A percentile compares a stretch with the other conserved stretches of the same genome.
Evolutionary conservation across 2,888 invertebrate species (phyloP).

Genomic region (Tetragonisca angustula): DNA sequence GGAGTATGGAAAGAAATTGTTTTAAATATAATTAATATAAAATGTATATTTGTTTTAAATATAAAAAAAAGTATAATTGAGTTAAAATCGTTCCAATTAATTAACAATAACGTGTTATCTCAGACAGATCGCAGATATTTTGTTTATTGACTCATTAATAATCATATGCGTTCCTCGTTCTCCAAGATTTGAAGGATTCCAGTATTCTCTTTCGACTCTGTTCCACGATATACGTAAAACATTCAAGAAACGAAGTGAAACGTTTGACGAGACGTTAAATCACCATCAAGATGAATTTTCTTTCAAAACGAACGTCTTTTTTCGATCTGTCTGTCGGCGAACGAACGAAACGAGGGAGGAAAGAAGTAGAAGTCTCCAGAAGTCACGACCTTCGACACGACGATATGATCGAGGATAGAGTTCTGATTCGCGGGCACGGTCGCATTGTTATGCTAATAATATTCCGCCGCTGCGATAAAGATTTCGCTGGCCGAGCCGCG

Average conservation of each 20-base stretch:
- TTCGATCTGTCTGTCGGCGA: not conserved
- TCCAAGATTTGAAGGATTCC: not conserved
- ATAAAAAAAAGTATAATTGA: too few relatives aligned
- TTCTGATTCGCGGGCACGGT: constrained; percentile 34
- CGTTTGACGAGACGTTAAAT: not conserved
- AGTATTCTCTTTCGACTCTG: not conserved
- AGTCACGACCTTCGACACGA: constrained; percentile 6
- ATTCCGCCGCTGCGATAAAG: constrained; percentile 45
- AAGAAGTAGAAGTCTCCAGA: constrained; percentile 3
- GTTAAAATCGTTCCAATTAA: too few relatives aligned
- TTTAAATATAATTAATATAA: too few relatives aligned
- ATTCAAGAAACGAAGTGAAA: not conserved
- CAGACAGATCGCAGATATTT: too few relatives aligned
- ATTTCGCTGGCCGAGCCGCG: constrained; percentile 40
- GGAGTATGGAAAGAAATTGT: too few relatives aligned
- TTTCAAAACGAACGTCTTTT: not conserved
- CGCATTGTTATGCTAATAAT: constrained; percentile 53
- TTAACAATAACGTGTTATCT: too few relatives aligned
- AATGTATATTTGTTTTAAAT: too few relatives aligned
- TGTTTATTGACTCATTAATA: too few relatives aligned
- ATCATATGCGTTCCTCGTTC: too few relatives aligned
- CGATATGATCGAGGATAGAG: constrained; percentile 31
- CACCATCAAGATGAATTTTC: not conserved
- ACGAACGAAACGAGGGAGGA: not conserved
- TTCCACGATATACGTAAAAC: not conserved